Percentiles rank a stretch among this genome's conserved stretches.
These are phyloP conservation scores for Zeugodacus cucurbitae DNA, from an alignment of 1,140 invertebrate genomes.

Conservation along the genomic window DNA sequence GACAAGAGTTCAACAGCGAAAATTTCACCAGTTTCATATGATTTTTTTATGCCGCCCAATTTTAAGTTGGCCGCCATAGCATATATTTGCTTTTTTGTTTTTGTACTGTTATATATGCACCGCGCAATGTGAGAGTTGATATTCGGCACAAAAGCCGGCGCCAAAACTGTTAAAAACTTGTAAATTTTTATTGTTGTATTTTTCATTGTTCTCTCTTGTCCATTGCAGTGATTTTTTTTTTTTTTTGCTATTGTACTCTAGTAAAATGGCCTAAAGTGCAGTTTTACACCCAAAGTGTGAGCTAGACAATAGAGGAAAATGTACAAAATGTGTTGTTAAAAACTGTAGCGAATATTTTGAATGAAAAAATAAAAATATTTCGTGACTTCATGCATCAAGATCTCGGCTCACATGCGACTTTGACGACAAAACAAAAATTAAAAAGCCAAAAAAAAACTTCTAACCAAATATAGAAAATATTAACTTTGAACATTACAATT, in stretches of 20 bases:
- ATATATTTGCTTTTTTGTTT: not conserved
- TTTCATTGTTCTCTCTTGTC: not conserved
- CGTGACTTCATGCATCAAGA: too few relatives aligned
- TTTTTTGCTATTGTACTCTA: not conserved
- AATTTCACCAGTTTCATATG: not conserved
- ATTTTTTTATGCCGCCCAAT: not conserved
- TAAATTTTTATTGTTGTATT: not conserved
- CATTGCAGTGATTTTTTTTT: not conserved
- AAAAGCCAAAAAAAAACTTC: too few relatives aligned
- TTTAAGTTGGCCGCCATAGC: not conserved
- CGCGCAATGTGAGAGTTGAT: not conserved
- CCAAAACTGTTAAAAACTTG: not conserved
- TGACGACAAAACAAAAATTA: too few relatives aligned
- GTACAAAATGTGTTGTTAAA: too few relatives aligned
- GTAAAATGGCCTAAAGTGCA: not conserved
- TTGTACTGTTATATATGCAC: too few relatives aligned
- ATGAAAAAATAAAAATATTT: too few relatives aligned
- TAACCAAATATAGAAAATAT: too few relatives aligned
- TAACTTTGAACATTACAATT: too few relatives aligned
- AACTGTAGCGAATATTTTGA: not conserved
- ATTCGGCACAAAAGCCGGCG: not conserved
- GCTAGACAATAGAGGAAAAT: not conserved
- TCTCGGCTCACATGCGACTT: too few relatives aligned
- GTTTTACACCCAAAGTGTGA: not conserved
- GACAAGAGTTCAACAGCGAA: not conserved